phyloP scores from a whole-genome alignment of 2,797 vertebrate species.

The Alcedo atthis region DNA sequence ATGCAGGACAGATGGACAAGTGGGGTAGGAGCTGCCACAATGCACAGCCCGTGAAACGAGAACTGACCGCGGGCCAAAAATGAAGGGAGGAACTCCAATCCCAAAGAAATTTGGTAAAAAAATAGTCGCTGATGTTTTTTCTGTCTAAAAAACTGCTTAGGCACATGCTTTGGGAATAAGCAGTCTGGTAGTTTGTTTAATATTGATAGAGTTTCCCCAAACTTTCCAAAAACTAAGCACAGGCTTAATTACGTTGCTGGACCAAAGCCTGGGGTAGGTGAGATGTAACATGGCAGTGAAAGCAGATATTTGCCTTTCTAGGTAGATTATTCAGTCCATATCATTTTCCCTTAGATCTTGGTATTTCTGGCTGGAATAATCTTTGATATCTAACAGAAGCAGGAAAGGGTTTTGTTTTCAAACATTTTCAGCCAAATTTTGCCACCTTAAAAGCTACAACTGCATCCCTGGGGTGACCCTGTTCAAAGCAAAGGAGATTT shows the following conservation, averaged over 20 bases:
- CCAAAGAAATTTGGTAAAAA: background rate
- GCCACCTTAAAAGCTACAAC: background rate
- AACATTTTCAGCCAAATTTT: background rate
- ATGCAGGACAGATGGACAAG: too few species aligned
- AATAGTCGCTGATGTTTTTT: background rate
- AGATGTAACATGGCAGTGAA: background rate
- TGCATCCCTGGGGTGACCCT: background rate
- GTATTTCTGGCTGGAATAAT: background rate
- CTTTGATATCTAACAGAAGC: background rate
- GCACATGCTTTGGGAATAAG: background rate
- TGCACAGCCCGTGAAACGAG: rapidly evolving
- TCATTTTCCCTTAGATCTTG: background rate
- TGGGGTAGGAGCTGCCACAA: background rate
- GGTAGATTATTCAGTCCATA: background rate
- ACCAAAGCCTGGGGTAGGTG: background rate
- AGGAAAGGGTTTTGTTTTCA: background rate
- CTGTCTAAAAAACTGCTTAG: background rate
- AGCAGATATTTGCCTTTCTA: background rate
- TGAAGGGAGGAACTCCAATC: background rate
- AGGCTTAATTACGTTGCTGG: background rate
- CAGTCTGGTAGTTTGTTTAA: background rate
- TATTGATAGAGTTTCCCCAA: background rate
- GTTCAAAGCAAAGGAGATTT: background rate
- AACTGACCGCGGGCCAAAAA: background rate
- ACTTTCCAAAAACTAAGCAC: background rate